Evolutionary conservation across 2,113 vertebrate species (phyloP).

Genomic region (Lucifuga dentata): DNA sequence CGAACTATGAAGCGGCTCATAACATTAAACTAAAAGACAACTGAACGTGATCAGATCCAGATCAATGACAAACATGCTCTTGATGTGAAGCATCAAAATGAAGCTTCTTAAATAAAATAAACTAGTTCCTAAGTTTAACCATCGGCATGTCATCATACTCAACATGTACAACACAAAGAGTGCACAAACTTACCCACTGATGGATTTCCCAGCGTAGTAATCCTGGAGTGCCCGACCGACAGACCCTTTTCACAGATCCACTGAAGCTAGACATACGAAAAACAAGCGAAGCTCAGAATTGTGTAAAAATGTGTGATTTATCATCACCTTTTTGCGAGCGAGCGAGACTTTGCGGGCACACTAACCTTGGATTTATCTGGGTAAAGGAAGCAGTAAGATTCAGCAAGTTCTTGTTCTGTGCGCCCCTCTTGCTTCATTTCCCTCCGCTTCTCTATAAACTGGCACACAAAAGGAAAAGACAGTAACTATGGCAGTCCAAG

Average conservation of each 20-base stretch:
- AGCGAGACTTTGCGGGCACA: background rate
- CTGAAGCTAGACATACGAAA: slow-evolving; percentile 70
- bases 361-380: slow-evolving; percentile 90
- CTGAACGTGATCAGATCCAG: too few species aligned
- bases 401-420: slow-evolving; percentile 90
- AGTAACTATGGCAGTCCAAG: background rate
- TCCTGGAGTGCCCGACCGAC: slow-evolving; percentile 91
- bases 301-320: background rate
- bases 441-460: slow-evolving; percentile 96
- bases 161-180: too few species aligned
- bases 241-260: slow-evolving; percentile 95
- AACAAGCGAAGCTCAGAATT: slow-evolving; percentile 5
- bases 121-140: too few species aligned
- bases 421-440: slow-evolving; percentile 92
- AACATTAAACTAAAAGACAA: too few species aligned
- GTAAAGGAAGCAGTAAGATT: slow-evolving; percentile 92
- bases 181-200: slow-evolving; percentile 84
- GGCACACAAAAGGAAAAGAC: slow-evolving; percentile 7
- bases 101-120: background rate
- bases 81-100: background rate
- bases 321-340: background rate
- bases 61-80: too few species aligned
- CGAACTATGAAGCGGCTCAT: background rate
- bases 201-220: slow-evolving; percentile 90
- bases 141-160: background rate